phyloP scores from a whole-genome alignment of 2,113 vertebrate species.

The Colaptes auratus region DNA sequence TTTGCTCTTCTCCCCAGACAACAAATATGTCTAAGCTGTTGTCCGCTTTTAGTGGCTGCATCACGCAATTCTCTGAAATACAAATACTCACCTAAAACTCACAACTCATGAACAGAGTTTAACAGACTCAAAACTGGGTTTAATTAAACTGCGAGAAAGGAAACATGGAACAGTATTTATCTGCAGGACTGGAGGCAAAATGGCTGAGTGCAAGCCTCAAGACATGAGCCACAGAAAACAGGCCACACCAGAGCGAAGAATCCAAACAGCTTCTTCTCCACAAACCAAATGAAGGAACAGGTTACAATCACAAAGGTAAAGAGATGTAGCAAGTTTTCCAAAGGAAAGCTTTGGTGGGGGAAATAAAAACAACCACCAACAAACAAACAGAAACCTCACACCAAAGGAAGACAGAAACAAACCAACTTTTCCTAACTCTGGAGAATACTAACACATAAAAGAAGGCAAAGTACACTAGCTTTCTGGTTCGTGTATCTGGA shows the following conservation, averaged over 20 bases:
- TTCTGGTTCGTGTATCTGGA: not conserved
- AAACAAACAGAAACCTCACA: no score
- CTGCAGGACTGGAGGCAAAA: not conserved
- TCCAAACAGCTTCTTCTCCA: not conserved
- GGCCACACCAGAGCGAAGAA: not conserved
- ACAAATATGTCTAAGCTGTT: slow-evolving; percentile 66
- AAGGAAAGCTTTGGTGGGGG: not conserved
- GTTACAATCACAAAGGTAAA: not conserved
- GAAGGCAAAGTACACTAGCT: not conserved
- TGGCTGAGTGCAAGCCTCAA: not conserved
- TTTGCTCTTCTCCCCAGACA: slow-evolving; percentile 37
- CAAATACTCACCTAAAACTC: slow-evolving; percentile 12
- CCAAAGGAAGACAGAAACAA: no score
- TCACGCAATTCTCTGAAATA: slow-evolving; percentile 1
- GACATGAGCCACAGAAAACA: not conserved
- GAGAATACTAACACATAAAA: not conserved
- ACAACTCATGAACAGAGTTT: not conserved
- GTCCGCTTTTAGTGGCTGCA: slow-evolving; percentile 48
- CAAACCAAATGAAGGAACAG: not conserved
- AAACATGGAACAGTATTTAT: not conserved
- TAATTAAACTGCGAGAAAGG: not conserved
- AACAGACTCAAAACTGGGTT: not conserved
- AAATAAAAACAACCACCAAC: no score
- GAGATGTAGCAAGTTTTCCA: not conserved
- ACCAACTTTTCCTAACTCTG: not conserved